Evolutionary conservation across 1,140 invertebrate species (phyloP), one percentile per base, ranked within the genome.

Genomic region (Oryctes rhinoceros): DNA sequence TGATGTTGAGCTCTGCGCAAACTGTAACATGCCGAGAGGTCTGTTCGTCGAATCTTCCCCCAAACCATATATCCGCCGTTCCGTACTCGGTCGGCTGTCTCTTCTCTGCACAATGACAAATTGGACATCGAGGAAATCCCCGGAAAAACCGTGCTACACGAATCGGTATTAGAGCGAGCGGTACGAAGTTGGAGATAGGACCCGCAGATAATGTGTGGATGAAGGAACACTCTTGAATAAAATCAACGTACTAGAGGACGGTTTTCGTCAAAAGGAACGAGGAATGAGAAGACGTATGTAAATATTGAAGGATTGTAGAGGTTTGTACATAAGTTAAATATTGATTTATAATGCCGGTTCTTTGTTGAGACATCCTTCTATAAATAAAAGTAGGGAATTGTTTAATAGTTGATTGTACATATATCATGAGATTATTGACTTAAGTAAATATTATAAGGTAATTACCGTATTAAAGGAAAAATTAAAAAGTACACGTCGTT

Each of bases 121-220:
- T 53, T 53, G 49, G 49, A 53, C 49, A 53, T 53, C 49, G 49
- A 53, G 13, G 49, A 53, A 53, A 53, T 53, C 49, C 49, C 49
- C 9, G 49, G 49, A 53, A 53, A 53, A 53, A 18, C 49, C 49
- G 13, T 53, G 49, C 49, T 53, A 53, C 49, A 10, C n/a, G 49
- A 53, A 53, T 53, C 49, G 49, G 49, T 53, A 53, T 53, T 53
- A 53, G 49, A 53, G 4, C 6, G 49, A 53, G 49, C 13, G 13
- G 9, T 15, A 53, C 49, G 49, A 53, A 53, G 49, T 15, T 18
- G 4, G 49, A 53, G 49, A 53, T 53, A 18, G 49, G 49, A 18
- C 6, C 13, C 4, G 4, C 49, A 53, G 49, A 53, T 53, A 53
- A 53, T 53, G 49, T 53, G 49, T 53, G 13, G 49, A 2, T 53